Base-by-base conservation (phyloP, 2,113 vertebrate species). In the Mastomys coucha region DNA sequence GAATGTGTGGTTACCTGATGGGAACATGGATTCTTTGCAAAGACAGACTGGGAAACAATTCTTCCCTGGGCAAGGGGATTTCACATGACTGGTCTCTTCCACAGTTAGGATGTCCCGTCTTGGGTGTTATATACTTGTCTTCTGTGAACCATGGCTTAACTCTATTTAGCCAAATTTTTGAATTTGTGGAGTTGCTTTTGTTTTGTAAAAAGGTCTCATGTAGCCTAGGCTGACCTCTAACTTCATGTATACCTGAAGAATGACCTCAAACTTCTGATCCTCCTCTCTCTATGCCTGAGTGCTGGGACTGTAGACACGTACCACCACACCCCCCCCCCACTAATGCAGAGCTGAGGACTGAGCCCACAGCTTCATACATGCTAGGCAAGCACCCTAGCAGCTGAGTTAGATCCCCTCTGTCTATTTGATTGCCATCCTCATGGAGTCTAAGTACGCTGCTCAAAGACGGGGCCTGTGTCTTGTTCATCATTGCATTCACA, bases 11-110 rank as follows among this genome's bases (percentile, higher is more conserved):
- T 36, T 51, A 76, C 31, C 17, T 11, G 45, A 70, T n/a, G n/a
- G 19, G 11, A 93, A 89, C 56, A n/a, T 53, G 77, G 69, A 36
- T 82, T 94, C 95, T 96, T 67, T 56, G 5, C 36, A 24, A 60
- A 85, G 58, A 49, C 72, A 89, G 58, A 56, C 45, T 31, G 10
- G 3, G 24, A 10, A 26, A 76, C 33, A 28, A 28, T 63, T 24
- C 4, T 42, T 87, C 42, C 42, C 63, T 95, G 76, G 33, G 16
- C 85, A 69, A 84, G 95, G 49, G 77, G 65, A 93, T 60, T 67
- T 70, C 33, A 76, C 1, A 45, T 6, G 65, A 6, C 5, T 73
- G 20, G 49, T 69, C 53, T 82, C 63, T 53, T 45, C 7, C 42
- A 31, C 20, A 42, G 70, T 69, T 84, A 77, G 45, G 78, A 65